Base-by-base conservation (phyloP, 2,888 invertebrate genomes). In the Pandemis corylana region DNA sequence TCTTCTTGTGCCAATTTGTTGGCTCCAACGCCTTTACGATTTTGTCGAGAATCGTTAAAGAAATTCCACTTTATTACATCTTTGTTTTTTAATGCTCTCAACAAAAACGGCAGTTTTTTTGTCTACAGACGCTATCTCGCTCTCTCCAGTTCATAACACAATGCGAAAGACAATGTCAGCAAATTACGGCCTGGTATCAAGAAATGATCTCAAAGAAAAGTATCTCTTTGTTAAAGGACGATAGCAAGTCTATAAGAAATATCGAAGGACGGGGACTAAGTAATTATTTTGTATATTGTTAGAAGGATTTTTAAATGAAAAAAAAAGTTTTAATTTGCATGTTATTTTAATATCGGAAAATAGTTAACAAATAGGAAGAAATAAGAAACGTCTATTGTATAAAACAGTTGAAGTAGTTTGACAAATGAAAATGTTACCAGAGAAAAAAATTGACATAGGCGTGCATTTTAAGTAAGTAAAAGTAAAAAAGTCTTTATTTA, bases 91-190 rank as follows among this genome's bases (percentile, higher is more conserved):
- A 36, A 36, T 36, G 28, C 66, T 15, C 15, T n/a, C 12, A 49
- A 36, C 28, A 66, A 70, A 67, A 41, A 67, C 4, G 36, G 41
- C 68, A 44, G 7, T 73, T 74, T 59, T 59, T 20, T 59, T 42
- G 44, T 53, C 66, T 67, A 67, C 62, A 46, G 53, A n/a, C 44
- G 46, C 75, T 71, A 71, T 75, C 70, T 75, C 66, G 71, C 71
- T 71, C 63, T 36, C 53, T 67, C 62, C 28, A 66, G 75, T 56
- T 71, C 42, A 56, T 75, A 70, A 63, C 15, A 53, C 62, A 12
- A 20, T 59, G 53, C 13, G 67, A 41, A 44, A 71, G 62, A 71
- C 66, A 75, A 70, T 66, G 69, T 51, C 49, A 42, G 41, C 61
- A 15, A 5, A 41, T 61, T n/a, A 7, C 68, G 15, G 66, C 51